Evolutionary conservation across 2,797 vertebrate genomes (phyloP).

Genomic region (Capromys pilorides): DNA sequence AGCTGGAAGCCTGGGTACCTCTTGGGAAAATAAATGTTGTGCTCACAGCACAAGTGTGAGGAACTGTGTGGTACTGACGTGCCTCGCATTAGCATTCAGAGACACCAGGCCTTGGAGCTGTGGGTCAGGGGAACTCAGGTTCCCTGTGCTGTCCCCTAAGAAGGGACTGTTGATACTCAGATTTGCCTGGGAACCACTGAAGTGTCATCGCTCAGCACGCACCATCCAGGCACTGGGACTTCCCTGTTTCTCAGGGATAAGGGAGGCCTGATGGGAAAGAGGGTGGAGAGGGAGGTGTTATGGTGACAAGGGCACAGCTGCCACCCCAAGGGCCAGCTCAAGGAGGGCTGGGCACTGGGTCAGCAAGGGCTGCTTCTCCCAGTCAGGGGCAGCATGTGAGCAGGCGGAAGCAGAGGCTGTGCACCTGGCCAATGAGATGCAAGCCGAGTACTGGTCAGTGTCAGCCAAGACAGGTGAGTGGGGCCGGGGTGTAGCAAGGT

Average conservation of each 20-base stretch:
- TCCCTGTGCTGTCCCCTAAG: neutral
- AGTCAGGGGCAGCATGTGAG: slow-evolving; percentile 89
- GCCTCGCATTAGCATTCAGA: neutral
- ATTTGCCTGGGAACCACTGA: neutral
- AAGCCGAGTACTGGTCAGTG: slow-evolving; percentile 94
- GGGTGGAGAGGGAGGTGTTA: neutral
- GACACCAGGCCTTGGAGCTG: neutral
- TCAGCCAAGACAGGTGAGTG: slow-evolving; percentile 93
- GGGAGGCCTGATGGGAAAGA: neutral
- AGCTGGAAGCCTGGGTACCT: neutral
- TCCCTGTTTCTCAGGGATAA: neutral
- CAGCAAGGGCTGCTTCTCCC: slow-evolving; percentile 55
- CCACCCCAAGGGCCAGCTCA: neutral
- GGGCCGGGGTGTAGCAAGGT: accelerated
- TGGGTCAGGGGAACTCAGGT: neutral
- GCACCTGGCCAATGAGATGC: slow-evolving; percentile 89
- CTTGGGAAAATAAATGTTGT: neutral
- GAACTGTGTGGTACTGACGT: neutral
- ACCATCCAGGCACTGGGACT: neutral
- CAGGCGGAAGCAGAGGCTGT: slow-evolving; percentile 91
- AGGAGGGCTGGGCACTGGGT: accelerated
- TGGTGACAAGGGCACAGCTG: neutral
- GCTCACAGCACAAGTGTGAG: neutral
- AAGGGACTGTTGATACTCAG: neutral
- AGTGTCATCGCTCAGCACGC: neutral